Evolutionary conservation across 2,113 vertebrate genomes (phyloP), one percentile per base, ranked within the genome.

Genomic region (Sisor rabdophorus): DNA sequence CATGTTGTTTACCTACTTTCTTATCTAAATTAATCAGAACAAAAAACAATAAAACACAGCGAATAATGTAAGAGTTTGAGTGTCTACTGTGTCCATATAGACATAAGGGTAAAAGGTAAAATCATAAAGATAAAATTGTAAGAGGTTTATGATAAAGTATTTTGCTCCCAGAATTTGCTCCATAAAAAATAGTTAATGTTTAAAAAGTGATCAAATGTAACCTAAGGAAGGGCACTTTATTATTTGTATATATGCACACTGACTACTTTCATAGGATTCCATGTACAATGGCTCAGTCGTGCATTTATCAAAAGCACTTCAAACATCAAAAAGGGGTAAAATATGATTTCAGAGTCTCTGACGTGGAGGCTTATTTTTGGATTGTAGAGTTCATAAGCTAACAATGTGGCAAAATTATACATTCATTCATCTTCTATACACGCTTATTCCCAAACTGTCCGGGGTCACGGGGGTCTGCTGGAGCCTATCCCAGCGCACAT

Each of bases 1-100:
- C n/a, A 36, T 80, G 77, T 77, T 74, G 73, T 82, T 71, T 70
- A 28, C 47, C 40, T 19, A 56, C 20, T 28, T 13, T 50, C 50
- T 76, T 79, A 82, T 82, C 78, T 79, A 56, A 77, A 77, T 55
- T 55, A 64, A 77, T 79, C 74, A 73, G 75, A 48, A 71, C 74
- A 72, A 61, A 74, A 59, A 65, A 82, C 78, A 82, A 74, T 77
- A 77, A 74, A 73, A 73, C 59, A 69, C 70, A 79, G 11, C 76
- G 76, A 79, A 54, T 82, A 77, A 77, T 70, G 67, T 50, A 71
- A 73, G 26, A 53, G n/a, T 60, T 54, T 72, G 44, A 54, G 68
- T 64, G 69, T 32, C 26, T 71, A 55, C 58, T 55, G 48, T 53
- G 26, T 71, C 12, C 50, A 64, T 64, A 64, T 55, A 78, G 68